Conservation (phyloP, 2,797 vertebrate genomes). For the Anableps anableps region DNA sequence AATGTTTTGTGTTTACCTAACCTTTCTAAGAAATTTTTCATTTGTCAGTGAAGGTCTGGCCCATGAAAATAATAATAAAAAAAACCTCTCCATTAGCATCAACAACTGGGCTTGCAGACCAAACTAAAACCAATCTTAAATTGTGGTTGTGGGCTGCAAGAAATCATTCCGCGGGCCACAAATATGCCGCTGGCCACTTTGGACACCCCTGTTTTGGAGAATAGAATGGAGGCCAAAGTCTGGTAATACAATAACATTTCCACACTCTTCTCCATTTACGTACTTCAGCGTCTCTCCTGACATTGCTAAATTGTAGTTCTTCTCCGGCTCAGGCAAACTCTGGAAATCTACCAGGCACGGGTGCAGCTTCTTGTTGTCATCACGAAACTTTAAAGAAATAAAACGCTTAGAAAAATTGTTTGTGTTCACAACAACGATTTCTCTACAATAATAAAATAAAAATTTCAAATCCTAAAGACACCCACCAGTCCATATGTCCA, state of each 20-base stretch:
- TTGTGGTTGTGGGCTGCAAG: not conserved
- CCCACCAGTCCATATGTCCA: conserved; percentile 90
- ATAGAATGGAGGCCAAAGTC: not conserved
- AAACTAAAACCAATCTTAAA: not conserved
- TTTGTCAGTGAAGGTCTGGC: too few species aligned
- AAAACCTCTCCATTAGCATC: not conserved
- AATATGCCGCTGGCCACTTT: not conserved
- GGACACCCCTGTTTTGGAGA: not conserved
- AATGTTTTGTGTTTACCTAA: too few species aligned
- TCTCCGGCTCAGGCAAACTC: conserved; percentile 90
- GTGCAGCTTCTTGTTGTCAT: conserved; percentile 93
- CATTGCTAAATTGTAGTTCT: conserved; percentile 95
- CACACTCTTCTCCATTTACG: conserved; percentile 41
- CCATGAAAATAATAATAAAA: too few species aligned
- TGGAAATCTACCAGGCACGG: conserved; percentile 92
- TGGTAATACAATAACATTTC: not conserved
- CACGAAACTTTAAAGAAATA: conserved; percentile 83
- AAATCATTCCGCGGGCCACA: not conserved
- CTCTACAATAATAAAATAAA: not conserved
- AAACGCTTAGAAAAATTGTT: conserved; percentile 7
- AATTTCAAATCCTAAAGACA: not conserved
- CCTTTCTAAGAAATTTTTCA: too few species aligned
- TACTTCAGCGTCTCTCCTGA: conserved; percentile 95
- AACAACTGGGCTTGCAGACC: not conserved
- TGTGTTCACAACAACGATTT: not conserved